Conservation (phyloP, 2,888 invertebrate genomes). For the Altica lythri region DNA sequence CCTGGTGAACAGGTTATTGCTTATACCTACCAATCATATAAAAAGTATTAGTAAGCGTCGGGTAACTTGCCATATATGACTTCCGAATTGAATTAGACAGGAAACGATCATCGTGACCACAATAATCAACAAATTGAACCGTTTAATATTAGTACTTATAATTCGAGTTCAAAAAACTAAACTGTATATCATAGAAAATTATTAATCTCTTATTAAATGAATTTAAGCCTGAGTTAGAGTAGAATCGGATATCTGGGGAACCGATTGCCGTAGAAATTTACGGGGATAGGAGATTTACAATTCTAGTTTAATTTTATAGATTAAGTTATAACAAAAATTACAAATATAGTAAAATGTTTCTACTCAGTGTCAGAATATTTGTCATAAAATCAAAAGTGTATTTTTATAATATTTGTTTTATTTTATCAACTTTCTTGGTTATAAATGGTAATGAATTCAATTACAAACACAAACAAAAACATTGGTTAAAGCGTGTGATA, state of each 20-base stretch:
- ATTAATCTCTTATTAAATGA: too few relatives aligned
- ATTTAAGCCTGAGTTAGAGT: too few relatives aligned
- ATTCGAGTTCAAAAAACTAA: conserved; percentile 35
- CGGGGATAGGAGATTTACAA: too few relatives aligned
- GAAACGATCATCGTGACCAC: conserved; percentile 31
- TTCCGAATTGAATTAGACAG: conserved; percentile 32
- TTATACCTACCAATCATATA: too few relatives aligned
- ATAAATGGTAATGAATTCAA: conserved; percentile 8
- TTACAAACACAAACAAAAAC: conserved; percentile 13
- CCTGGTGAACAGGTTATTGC: neutral
- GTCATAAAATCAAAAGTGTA: too few relatives aligned
- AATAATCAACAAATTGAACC: conserved; percentile 32
- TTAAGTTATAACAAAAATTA: too few relatives aligned
- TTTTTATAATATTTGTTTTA: neutral
- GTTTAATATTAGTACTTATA: conserved; percentile 26
- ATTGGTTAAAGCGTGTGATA: conserved; percentile 8
- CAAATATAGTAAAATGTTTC: too few relatives aligned
- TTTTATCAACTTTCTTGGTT: conserved; percentile 5
- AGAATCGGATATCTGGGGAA: too few relatives aligned
- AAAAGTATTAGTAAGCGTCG: conserved; percentile 12
- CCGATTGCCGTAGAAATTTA: too few relatives aligned
- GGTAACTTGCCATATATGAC: conserved; percentile 27
- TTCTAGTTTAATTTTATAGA: too few relatives aligned
- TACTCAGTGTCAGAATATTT: too few relatives aligned
- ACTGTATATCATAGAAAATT: conserved; percentile 1